A percentile compares a stretch with the other conserved stretches of the same genome.
phyloP scores from a whole-genome alignment of 2,888 invertebrate species.

The Dolichomitus sp. region DNA sequence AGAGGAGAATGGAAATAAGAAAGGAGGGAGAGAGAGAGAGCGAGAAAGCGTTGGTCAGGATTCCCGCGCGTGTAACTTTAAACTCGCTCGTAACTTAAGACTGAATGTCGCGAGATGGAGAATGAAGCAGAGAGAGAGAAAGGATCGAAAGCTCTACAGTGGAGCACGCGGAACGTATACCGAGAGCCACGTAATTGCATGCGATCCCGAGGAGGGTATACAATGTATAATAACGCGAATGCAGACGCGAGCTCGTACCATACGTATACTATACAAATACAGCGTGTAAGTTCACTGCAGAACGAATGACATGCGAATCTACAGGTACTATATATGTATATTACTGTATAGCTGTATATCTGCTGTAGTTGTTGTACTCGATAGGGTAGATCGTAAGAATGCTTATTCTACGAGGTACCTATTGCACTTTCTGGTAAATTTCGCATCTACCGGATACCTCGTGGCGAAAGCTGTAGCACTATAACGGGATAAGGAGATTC shows the following conservation, averaged over 20 bases:
- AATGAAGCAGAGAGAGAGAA: slow-evolving; percentile 24
- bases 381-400: slow-evolving; percentile 41
- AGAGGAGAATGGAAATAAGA: slow-evolving; percentile 33
- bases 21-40: slow-evolving; percentile 50
- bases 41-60: slow-evolving; percentile 46
- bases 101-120: slow-evolving; percentile 52
- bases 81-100: slow-evolving; percentile 64
- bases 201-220: slow-evolving; percentile 33
- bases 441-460: neutral
- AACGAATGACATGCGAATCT: slow-evolving; percentile 44
- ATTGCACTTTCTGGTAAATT: slow-evolving; percentile 14
- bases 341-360: neutral
- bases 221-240: slow-evolving; percentile 61
- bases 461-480: slow-evolving; percentile 13
- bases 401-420: slow-evolving; percentile 34
- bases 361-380: neutral
- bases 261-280: slow-evolving; percentile 44
- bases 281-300: slow-evolving; percentile 38
- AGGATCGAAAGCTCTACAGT: slow-evolving; percentile 16
- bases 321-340: slow-evolving; percentile 17
- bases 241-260: slow-evolving; percentile 38
- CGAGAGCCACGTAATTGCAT: slow-evolving; percentile 59
- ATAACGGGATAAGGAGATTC: slow-evolving; percentile 13
- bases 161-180: slow-evolving; percentile 24
- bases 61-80: slow-evolving; percentile 63